These are phyloP conservation scores for Camptogramma bilineatum DNA, from an alignment of 2,888 invertebrate genomes.

Conservation along the genomic window DNA sequence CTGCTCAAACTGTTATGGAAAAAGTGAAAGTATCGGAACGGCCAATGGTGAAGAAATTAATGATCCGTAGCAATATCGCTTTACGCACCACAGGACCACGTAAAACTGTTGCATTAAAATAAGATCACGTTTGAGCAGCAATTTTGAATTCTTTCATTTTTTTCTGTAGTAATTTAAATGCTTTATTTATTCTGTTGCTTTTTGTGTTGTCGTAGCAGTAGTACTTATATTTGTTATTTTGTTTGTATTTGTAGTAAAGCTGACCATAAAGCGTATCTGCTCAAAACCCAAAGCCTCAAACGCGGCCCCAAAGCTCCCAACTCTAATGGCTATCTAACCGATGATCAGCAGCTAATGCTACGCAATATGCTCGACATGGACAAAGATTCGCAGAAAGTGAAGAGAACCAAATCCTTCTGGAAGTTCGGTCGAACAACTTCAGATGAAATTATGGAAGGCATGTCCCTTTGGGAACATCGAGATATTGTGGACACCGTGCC, in stretches of 20 bases:
- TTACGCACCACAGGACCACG: background rate
- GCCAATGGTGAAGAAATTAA: background rate
- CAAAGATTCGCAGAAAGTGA: slow-evolving; percentile 88
- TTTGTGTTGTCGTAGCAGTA: slow-evolving; percentile 57
- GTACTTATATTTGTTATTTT: slow-evolving; percentile 55
- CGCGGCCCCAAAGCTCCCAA: slow-evolving; percentile 67
- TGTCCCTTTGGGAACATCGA: slow-evolving; percentile 94
- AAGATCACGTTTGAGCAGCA: background rate
- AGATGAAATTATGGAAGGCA: slow-evolving; percentile 92
- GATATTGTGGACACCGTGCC: slow-evolving; percentile 91
- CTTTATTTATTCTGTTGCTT: slow-evolving; percentile 58
- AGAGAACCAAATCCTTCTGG: slow-evolving; percentile 94
- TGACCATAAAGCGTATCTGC: slow-evolving; percentile 72
- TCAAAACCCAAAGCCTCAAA: slow-evolving; percentile 81
- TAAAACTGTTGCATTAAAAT: background rate
- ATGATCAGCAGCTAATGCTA: slow-evolving; percentile 82
- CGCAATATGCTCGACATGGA: slow-evolving; percentile 83
- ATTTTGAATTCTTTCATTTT: background rate
- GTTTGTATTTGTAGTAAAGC: slow-evolving; percentile 76
- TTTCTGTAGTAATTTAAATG: slow-evolving; percentile 30
- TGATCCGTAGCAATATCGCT: background rate
- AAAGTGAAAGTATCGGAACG: background rate
- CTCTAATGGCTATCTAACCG: slow-evolving; percentile 82
- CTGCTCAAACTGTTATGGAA: slow-evolving; percentile 5
- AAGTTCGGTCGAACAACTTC: slow-evolving; percentile 90